Evolutionary conservation across 2,113 vertebrate genomes (phyloP).

Genomic region (Vireo altiloquus): DNA sequence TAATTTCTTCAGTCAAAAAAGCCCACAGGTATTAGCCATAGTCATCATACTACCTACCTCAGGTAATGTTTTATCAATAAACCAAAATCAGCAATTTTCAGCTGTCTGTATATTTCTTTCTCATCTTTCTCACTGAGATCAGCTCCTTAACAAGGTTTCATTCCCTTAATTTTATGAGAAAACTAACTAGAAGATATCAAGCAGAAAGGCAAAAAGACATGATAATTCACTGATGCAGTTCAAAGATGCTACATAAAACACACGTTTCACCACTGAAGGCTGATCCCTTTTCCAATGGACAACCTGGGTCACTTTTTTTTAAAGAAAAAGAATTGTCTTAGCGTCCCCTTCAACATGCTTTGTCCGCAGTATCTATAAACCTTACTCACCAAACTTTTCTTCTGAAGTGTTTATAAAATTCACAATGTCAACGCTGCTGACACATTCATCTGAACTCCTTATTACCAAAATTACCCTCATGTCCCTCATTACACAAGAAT

Average conservation of each 20-base stretch:
- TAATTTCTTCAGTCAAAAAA: conserved; percentile 24
- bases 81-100: background rate
- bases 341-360: background rate
- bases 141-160: background rate
- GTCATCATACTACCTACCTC: background rate
- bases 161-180: background rate
- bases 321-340: background rate
- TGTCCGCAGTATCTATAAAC: background rate
- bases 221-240: background rate
- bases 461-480: background rate
- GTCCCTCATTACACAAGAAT: conserved; percentile 2
- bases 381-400: background rate
- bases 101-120: background rate
- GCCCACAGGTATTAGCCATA: background rate
- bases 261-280: background rate
- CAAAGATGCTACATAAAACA: background rate
- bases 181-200: background rate
- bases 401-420: background rate
- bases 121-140: background rate
- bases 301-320: background rate
- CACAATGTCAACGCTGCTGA: background rate
- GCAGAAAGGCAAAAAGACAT: background rate
- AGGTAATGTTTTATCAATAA: background rate
- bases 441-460: background rate
- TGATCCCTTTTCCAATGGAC: background rate